A percentile compares a stretch with the other conserved stretches of the same genome.
phyloP scores from a whole-genome alignment of 2,888 invertebrate genomes.

The Tholera decimalis region DNA sequence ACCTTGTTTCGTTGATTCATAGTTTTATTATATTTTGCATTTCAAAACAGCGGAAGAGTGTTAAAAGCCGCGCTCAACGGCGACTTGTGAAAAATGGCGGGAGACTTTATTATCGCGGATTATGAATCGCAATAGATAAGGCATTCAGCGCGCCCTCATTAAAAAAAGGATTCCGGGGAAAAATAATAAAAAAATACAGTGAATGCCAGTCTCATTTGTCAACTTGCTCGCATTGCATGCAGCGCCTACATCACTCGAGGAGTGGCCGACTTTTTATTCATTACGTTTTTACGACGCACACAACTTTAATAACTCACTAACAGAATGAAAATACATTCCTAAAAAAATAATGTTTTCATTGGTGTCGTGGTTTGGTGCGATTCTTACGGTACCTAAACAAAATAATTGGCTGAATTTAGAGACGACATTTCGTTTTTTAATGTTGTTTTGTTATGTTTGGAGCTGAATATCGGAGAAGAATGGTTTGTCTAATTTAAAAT shows the following conservation, averaged over 20 bases:
- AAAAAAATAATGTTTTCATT: slow-evolving; percentile 73
- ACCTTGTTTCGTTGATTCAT: slow-evolving; percentile 58
- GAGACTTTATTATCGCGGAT: slow-evolving; percentile 75
- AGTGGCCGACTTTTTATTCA: slow-evolving; percentile 82
- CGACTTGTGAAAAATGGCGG: slow-evolving; percentile 72
- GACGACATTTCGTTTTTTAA: slow-evolving; percentile 20
- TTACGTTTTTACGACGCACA: slow-evolving; percentile 74
- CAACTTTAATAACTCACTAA: slow-evolving; percentile 78
- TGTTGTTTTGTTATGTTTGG: slow-evolving; percentile 48
- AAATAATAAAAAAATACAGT: slow-evolving; percentile 74
- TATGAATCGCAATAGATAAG: slow-evolving; percentile 83
- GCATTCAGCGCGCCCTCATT: slow-evolving; percentile 82
- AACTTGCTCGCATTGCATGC: slow-evolving; percentile 81
- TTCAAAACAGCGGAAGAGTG: slow-evolving; percentile 65
- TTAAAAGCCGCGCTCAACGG: slow-evolving; percentile 63
- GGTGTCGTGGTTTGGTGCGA: slow-evolving; percentile 53
- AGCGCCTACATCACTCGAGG: slow-evolving; percentile 75
- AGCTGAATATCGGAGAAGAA: not conserved
- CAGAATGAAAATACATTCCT: slow-evolving; percentile 77
- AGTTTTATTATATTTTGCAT: slow-evolving; percentile 62
- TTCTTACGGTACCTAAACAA: slow-evolving; percentile 23
- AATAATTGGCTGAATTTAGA: slow-evolving; percentile 32
- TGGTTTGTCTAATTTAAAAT: not conserved
- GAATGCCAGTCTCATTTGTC: slow-evolving; percentile 85
- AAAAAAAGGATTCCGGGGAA: slow-evolving; percentile 74